Conservation (phyloP, 2,113 vertebrate genomes). For the Dicrurus megarhynchus region DNA sequence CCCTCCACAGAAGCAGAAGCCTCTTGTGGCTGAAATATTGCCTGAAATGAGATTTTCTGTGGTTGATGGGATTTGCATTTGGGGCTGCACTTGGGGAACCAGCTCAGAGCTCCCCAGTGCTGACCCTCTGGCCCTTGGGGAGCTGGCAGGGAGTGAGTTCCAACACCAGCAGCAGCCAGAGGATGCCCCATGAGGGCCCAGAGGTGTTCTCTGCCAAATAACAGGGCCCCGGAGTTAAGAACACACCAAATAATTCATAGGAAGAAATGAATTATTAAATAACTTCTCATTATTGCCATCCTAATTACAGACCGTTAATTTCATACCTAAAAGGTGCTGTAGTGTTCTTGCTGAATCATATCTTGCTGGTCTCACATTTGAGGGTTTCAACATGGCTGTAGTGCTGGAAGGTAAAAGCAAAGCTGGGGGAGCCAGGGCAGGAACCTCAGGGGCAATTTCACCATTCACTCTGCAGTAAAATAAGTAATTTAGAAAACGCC, state of each 20-base stretch:
- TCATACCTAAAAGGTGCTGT: not conserved
- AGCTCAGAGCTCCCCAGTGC: not conserved
- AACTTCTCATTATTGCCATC: not conserved
- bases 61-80: not conserved
- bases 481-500: not conserved
- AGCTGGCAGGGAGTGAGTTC: fast-evolving
- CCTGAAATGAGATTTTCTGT: not conserved
- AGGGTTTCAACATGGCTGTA: not conserved
- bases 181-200: not conserved
- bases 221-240: not conserved
- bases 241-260: not conserved
- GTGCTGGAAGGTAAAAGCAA: not conserved
- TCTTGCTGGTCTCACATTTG: not conserved
- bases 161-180: fast-evolving
- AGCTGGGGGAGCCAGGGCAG: not conserved
- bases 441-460: not conserved
- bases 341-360: not conserved
- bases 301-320: not conserved
- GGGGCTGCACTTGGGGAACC: not conserved
- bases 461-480: not conserved
- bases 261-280: slow-evolving; percentile 15
- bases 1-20: not conserved
- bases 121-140: not conserved
- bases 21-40: not conserved
- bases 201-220: not conserved